Evolutionary conservation across 2,888 invertebrate species (phyloP).

Genomic region (Lypha dubia): DNA sequence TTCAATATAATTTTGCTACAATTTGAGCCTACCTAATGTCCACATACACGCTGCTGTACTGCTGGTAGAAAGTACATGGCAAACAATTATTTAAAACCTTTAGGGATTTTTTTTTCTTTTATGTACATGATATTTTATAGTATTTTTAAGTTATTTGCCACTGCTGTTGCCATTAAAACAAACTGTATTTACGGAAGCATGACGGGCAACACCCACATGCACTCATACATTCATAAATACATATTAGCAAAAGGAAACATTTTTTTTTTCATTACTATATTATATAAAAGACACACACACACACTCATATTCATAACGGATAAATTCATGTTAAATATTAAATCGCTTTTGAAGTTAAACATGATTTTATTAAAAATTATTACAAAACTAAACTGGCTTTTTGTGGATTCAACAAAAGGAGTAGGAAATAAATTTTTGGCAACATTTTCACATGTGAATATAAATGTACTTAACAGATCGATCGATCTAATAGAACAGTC

Average conservation of each 20-base stretch:
- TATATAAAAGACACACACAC: slow-evolving; percentile 8
- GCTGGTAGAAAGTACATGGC: slow-evolving; percentile 31
- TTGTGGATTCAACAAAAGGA: neutral
- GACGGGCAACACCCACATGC: slow-evolving; percentile 66
- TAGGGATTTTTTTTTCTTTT: slow-evolving; percentile 43
- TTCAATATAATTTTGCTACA: neutral
- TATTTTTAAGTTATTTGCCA: slow-evolving; percentile 54
- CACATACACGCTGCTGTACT: slow-evolving; percentile 7
- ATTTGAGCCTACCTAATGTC: slow-evolving; percentile 24
- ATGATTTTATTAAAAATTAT: slow-evolving; percentile 52
- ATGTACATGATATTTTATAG: slow-evolving; percentile 33
- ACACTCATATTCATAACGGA: neutral
- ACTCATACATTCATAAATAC: slow-evolving; percentile 14
- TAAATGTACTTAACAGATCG: too few relatives aligned
- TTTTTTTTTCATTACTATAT: neutral
- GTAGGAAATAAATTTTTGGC: neutral
- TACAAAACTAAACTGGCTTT: neutral
- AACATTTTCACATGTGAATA: too few relatives aligned
- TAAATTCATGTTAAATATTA: slow-evolving; percentile 34
- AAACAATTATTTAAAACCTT: slow-evolving; percentile 65
- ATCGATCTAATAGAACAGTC: too few relatives aligned
- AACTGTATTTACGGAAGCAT: slow-evolving; percentile 65
- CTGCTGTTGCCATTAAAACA: slow-evolving; percentile 65
- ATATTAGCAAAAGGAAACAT: slow-evolving; percentile 45
- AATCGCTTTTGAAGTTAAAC: slow-evolving; percentile 44